These are phyloP conservation scores for Australoheros scitulus DNA, from an alignment of 2,113 vertebrate species.

Conservation along the genomic window DNA sequence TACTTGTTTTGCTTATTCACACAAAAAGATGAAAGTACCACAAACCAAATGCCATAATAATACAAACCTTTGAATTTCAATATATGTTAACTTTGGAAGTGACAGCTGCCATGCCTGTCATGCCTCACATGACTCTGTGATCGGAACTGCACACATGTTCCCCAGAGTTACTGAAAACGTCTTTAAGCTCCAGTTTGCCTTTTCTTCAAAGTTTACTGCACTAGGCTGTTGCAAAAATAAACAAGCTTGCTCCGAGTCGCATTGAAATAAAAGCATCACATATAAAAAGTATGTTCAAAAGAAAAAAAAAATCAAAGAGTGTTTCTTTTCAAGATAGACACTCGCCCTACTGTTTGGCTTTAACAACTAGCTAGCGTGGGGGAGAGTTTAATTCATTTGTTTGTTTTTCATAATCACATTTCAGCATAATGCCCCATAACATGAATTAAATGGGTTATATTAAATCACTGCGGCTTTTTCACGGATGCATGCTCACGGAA, in stretches of 20 bases:
- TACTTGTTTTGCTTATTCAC: too few relatives aligned
- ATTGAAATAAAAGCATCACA: neutral
- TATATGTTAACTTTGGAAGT: too few relatives aligned
- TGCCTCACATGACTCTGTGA: too few relatives aligned
- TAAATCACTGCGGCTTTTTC: neutral
- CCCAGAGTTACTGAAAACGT: too few relatives aligned
- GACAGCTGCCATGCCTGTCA: too few relatives aligned
- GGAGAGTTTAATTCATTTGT: neutral
- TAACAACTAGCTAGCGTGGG: neutral
- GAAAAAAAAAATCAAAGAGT: slow-evolving; percentile 31
- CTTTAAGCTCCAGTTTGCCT: too few relatives aligned
- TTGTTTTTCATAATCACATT: neutral
- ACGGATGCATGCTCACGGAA: neutral
- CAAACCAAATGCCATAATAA: too few relatives aligned
- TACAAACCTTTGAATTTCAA: too few relatives aligned
- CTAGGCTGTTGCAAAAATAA: neutral
- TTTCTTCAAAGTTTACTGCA: too few relatives aligned
- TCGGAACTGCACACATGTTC: too few relatives aligned
- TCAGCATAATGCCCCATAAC: neutral
- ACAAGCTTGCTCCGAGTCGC: neutral
- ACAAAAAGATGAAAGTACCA: too few relatives aligned
- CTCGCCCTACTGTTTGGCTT: neutral
- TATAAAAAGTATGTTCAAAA: neutral
- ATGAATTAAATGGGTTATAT: neutral
- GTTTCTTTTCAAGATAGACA: slow-evolving; percentile 14